phyloP scores from a whole-genome alignment of 2,113 vertebrate genomes.

The Brachirus orientalis region DNA sequence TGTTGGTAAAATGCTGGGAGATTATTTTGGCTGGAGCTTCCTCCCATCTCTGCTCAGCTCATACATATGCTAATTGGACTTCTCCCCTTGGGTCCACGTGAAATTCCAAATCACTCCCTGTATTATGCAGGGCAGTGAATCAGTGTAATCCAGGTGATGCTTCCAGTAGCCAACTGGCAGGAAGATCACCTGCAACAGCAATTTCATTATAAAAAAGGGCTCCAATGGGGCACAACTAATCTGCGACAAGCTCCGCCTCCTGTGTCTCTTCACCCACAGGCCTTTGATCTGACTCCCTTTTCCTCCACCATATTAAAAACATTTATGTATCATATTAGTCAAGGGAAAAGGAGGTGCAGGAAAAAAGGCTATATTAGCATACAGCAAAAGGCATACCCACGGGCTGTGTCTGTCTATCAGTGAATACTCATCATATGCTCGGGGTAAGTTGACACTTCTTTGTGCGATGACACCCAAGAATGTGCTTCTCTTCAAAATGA shows the following conservation, averaged over 20 bases:
- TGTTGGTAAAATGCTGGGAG: slow-evolving; percentile 51
- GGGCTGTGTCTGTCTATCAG: slow-evolving; percentile 76
- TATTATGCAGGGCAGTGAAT: slow-evolving; percentile 64
- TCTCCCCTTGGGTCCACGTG: slow-evolving; percentile 60
- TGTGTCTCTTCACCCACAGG: slow-evolving; percentile 33
- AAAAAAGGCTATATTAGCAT: slow-evolving; percentile 76
- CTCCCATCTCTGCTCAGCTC: slow-evolving; percentile 63
- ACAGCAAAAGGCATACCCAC: slow-evolving; percentile 71
- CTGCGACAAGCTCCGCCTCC: slow-evolving; percentile 36
- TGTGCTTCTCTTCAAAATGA: slow-evolving; percentile 37
- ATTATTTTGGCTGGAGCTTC: slow-evolving; percentile 65
- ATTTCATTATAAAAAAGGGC: slow-evolving; percentile 38
- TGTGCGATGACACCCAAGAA: slow-evolving; percentile 60
- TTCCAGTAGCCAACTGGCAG: slow-evolving; percentile 60
- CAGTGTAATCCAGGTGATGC: slow-evolving; percentile 70
- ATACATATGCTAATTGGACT: slow-evolving; percentile 79
- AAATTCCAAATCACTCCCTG: slow-evolving; percentile 63
- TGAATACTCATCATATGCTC: slow-evolving; percentile 77
- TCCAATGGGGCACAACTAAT: slow-evolving; percentile 43
- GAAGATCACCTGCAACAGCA: slow-evolving; percentile 40
- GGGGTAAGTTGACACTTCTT: slow-evolving; percentile 54
- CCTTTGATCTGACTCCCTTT: slow-evolving; percentile 50
- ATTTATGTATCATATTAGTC: slow-evolving; percentile 76
- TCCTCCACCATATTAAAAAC: slow-evolving; percentile 64
- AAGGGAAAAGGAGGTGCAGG: slow-evolving; percentile 48